Evolutionary conservation across 2,797 vertebrate species (phyloP).

Genomic region (Podarcis siculus): DNA sequence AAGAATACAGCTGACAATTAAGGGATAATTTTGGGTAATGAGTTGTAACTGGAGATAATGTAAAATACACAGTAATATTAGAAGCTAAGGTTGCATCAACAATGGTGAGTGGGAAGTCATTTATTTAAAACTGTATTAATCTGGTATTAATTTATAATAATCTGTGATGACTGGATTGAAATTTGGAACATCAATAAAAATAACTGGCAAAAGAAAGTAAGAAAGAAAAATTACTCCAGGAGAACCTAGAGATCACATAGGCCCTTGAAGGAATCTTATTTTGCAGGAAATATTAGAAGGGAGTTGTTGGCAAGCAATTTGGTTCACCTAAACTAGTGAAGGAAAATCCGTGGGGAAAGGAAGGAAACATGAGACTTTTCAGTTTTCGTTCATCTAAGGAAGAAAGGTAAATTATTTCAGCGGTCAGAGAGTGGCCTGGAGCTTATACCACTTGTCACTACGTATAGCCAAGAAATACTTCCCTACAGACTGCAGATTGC

Average conservation of each 20-base stretch:
- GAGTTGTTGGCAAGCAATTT: constrained; percentile 10
- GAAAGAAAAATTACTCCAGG: neutral
- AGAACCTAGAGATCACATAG: neutral
- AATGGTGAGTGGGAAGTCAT: too few species aligned
- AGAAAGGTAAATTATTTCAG: constrained; percentile 52
- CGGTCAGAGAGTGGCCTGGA: neutral
- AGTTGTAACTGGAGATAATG: too few species aligned
- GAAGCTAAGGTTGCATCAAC: too few species aligned
- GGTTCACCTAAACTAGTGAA: constrained; percentile 15
- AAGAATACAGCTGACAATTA: too few species aligned
- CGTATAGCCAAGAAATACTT: constrained; percentile 30
- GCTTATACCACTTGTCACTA: constrained; percentile 28
- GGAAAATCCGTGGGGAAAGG: constrained; percentile 17
- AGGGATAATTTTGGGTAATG: too few species aligned
- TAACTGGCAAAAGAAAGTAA: neutral
- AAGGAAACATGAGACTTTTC: constrained; percentile 20
- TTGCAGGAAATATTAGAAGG: neutral
- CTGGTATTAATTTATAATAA: too few species aligned
- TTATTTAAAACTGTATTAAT: too few species aligned
- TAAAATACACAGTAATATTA: too few species aligned
- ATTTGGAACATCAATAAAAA: neutral
- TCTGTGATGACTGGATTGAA: too few species aligned
- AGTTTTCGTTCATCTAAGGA: constrained; percentile 34
- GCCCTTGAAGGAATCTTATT: neutral
- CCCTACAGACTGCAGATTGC: constrained; percentile 11